Evolutionary conservation across 1,140 invertebrate genomes (phyloP).

Genomic region (Fopius arisanus): DNA sequence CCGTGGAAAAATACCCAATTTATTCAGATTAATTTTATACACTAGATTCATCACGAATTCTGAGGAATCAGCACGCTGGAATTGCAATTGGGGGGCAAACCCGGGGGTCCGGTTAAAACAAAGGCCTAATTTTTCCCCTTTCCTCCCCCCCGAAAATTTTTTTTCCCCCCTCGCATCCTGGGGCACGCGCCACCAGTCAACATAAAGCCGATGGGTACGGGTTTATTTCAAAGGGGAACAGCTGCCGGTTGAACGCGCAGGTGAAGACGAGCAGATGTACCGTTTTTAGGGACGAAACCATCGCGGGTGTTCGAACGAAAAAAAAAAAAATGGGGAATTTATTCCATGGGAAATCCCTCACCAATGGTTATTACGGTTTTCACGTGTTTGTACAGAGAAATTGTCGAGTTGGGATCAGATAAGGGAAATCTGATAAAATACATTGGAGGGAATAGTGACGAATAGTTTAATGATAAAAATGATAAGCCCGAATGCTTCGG

Average conservation of each 20-base stretch:
- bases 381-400: background rate
- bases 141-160: background rate
- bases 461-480: background rate
- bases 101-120: too few relatives aligned
- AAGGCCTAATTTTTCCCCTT: too few relatives aligned
- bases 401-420: background rate
- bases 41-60: background rate
- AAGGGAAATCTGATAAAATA: background rate
- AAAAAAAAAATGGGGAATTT: background rate
- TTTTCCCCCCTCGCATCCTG: background rate
- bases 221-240: conserved; percentile 21
- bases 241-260: conserved; percentile 25
- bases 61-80: background rate
- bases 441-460: background rate
- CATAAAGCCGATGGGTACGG: conserved; percentile 4
- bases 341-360: background rate
- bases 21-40: background rate
- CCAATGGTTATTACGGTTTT: background rate
- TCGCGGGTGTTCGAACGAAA: background rate
- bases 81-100: background rate
- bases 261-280: conserved; percentile 34
- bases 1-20: background rate
- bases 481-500: background rate
- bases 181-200: conserved; percentile 30
- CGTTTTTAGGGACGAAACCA: conserved; percentile 25